These are phyloP conservation scores for Drosophila ironensis DNA, from an alignment of 1,140 invertebrate genomes.

Conservation along the genomic window DNA sequence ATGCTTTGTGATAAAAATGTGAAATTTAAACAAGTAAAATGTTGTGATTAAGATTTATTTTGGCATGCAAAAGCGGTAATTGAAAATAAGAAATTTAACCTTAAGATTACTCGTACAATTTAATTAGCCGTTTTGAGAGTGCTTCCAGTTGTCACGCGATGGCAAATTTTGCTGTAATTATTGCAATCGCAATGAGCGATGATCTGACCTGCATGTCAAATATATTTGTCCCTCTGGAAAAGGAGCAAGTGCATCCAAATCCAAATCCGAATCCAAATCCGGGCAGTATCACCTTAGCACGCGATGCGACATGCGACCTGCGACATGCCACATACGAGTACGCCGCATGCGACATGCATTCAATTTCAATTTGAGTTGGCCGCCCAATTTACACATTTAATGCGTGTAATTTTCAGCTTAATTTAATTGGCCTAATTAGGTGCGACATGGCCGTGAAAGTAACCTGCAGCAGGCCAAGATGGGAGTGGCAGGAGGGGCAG, in stretches of 20 bases:
- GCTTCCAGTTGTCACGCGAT: too few relatives aligned
- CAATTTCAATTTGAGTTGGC: slow-evolving; percentile 9
- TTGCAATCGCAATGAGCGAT: slow-evolving; percentile 9
- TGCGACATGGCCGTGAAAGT: slow-evolving; percentile 17
- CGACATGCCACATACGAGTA: neutral
- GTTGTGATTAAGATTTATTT: too few relatives aligned
- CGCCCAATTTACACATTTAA: slow-evolving; percentile 33
- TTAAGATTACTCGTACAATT: too few relatives aligned
- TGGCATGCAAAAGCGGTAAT: too few relatives aligned
- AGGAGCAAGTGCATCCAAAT: neutral
- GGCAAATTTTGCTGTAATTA: too few relatives aligned
- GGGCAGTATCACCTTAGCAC: slow-evolving; percentile 1
- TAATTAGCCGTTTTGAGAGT: too few relatives aligned
- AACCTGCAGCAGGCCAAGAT: neutral
- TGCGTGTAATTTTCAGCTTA: slow-evolving; percentile 33
- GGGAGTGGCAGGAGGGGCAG: neutral
- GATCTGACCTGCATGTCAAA: slow-evolving; percentile 8
- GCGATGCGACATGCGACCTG: neutral
- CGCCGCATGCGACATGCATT: slow-evolving; percentile 16
- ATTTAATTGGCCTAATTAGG: slow-evolving; percentile 39
- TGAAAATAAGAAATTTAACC: too few relatives aligned
- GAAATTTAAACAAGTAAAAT: too few relatives aligned
- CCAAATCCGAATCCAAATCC: slow-evolving; percentile 1
- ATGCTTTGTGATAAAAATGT: too few relatives aligned
- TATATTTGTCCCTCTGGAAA: neutral